Evolutionary conservation across 2,113 vertebrate species (phyloP), one percentile per base, ranked within the genome.

Genomic region (Engystomops pustulosus): DNA sequence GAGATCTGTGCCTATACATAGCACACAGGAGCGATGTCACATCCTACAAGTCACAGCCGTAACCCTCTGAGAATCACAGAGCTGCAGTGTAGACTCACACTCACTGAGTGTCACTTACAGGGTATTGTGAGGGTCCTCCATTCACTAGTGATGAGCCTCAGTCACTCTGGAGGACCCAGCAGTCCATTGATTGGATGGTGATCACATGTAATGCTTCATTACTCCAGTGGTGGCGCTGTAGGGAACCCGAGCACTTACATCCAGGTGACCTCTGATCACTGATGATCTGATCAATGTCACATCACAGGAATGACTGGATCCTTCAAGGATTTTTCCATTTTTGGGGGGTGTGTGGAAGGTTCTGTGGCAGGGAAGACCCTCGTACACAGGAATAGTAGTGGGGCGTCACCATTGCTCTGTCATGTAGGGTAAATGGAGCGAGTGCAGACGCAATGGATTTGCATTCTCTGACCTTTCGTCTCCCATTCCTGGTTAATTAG

Each of bases 401-500:
- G 27, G 34, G 2, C 8, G 7, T 34, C 12, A 12, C 18, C 12
- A 18, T 27, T 6, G 27, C 27, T 15, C 14, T 69, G 20, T 70
- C 65, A 36, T 68, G 65, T 36, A 0, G 32, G 10, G 65, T 20
- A 6, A 68, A n/a, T 38, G 62, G 27, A 18, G 27, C 0, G 15
- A 6, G 7, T 30, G 7, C 9, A 0, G 27, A 30, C 6, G 18
- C 60, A 34, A 1, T 38, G 68, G 34, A 68, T 44, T 23, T 44
- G 36, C n/a, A 14, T 23, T 44, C 34, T 14, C 20, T 70, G 68
- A 70, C 68, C 68, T 41, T 70, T 69, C 32, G 34, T 70, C 68
- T 70, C 25, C 23, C 15, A 36, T 70, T 3, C 68, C 23, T 9
- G 10, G 68, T 12, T 38, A 70, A 41, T 70, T 70, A 70, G 8